Percentiles rank a stretch among this genome's conserved stretches.
These are phyloP conservation scores for Rhadina sibilatrix DNA, from an alignment of 2,113 vertebrate species.

Conservation along the genomic window DNA sequence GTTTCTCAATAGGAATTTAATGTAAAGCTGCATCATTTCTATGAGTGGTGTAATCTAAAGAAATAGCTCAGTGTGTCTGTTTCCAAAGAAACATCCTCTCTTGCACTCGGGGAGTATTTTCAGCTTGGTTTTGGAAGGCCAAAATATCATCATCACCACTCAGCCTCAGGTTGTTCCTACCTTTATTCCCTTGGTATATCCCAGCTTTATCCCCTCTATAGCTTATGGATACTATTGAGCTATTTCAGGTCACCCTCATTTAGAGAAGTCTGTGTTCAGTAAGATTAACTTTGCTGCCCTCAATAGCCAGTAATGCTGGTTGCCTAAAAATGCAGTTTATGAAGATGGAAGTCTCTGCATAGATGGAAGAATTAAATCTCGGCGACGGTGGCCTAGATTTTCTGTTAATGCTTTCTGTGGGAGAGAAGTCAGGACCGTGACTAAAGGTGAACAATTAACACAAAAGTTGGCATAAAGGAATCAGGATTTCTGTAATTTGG, in stretches of 20 bases:
- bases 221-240: background rate
- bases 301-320: background rate
- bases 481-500: background rate
- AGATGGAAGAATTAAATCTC: slow-evolving; percentile 1
- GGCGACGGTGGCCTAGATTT: background rate
- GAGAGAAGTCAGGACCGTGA: background rate
- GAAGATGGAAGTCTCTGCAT: slow-evolving; percentile 8
- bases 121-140: background rate
- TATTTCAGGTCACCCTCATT: background rate
- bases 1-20: background rate
- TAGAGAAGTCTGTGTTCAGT: background rate
- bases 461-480: background rate
- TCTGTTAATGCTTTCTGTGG: background rate
- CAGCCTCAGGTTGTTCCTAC: background rate
- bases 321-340: slow-evolving; percentile 27
- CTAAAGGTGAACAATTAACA: background rate
- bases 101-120: background rate
- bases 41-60: background rate
- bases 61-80: background rate
- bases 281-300: slow-evolving; percentile 32
- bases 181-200: background rate
- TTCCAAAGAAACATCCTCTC: background rate
- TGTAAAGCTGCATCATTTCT: background rate
- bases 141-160: background rate
- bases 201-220: background rate